Conservation (phyloP, 1,140 invertebrate species). For the Steinernema feltiae region DNA sequence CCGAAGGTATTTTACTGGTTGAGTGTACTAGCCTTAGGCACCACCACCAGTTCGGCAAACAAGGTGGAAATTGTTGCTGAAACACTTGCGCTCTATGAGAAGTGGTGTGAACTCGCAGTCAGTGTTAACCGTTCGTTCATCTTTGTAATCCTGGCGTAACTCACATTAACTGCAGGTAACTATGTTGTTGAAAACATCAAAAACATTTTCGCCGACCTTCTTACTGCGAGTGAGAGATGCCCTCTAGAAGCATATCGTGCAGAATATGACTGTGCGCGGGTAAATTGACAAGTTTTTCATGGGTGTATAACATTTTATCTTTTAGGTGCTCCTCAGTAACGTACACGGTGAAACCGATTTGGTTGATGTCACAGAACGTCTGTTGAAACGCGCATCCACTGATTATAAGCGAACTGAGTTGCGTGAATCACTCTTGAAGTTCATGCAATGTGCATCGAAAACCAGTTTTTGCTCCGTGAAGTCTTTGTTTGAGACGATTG, state of each 20-base stretch:
- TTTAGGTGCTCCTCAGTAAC: background rate
- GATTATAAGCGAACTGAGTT: background rate
- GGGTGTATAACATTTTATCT: background rate
- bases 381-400: background rate
- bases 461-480: background rate
- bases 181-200: background rate
- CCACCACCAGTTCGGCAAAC: background rate
- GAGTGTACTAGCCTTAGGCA: background rate
- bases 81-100: background rate
- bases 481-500: background rate
- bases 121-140: background rate
- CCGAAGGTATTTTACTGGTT: slow-evolving; percentile 3
- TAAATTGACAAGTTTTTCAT: background rate
- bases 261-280: background rate
- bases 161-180: background rate
- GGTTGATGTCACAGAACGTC: background rate
- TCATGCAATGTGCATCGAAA: background rate
- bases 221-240: background rate
- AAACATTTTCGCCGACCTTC: background rate
- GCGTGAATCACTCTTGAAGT: background rate
- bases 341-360: background rate
- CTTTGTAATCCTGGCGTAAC: background rate
- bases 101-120: background rate
- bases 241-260: background rate
- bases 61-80: background rate